phyloP scores from a whole-genome alignment of 1,140 invertebrate species.

The Listronotus oregonensis region DNA sequence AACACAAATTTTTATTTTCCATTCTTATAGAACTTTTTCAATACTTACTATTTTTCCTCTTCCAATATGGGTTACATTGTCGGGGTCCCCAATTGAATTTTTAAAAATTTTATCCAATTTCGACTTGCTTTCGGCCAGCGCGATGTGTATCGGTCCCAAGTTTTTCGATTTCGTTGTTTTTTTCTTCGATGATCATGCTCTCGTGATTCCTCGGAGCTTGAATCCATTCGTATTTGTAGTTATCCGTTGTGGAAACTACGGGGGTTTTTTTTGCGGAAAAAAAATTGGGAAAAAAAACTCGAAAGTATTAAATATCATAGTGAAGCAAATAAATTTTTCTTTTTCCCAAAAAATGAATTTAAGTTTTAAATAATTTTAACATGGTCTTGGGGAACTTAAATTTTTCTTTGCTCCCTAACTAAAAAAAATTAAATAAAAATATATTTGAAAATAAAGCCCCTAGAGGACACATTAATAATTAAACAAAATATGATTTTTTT shows the following conservation, averaged over 20 bases:
- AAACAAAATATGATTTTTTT: too few relatives aligned
- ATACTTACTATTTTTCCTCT: slow-evolving; percentile 65
- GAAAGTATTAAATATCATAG: too few relatives aligned
- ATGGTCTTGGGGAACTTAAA: too few relatives aligned
- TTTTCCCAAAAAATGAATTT: too few relatives aligned
- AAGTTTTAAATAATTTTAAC: too few relatives aligned
- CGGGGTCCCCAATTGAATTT: slow-evolving; percentile 63
- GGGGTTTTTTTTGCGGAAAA: slow-evolving; percentile 60
- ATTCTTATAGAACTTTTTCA: not conserved
- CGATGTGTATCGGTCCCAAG: slow-evolving; percentile 62
- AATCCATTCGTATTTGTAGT: slow-evolving; percentile 67
- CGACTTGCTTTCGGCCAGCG: slow-evolving; percentile 59
- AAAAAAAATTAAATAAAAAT: too few relatives aligned
- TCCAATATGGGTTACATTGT: slow-evolving; percentile 63
- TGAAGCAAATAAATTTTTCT: too few relatives aligned
- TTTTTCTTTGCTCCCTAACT: too few relatives aligned
- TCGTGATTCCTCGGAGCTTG: slow-evolving; percentile 64
- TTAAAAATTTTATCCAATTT: slow-evolving; percentile 64
- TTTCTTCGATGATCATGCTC: slow-evolving; percentile 63
- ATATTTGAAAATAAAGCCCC: too few relatives aligned
- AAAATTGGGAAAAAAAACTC: too few relatives aligned
- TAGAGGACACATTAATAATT: too few relatives aligned
- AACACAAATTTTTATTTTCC: slow-evolving; percentile 1
- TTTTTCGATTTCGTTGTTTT: slow-evolving; percentile 52
- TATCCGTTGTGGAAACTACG: slow-evolving; percentile 65